These are phyloP conservation scores for Trichopoda pennipes DNA, from an alignment of 2,888 invertebrate species.

Conservation along the genomic window DNA sequence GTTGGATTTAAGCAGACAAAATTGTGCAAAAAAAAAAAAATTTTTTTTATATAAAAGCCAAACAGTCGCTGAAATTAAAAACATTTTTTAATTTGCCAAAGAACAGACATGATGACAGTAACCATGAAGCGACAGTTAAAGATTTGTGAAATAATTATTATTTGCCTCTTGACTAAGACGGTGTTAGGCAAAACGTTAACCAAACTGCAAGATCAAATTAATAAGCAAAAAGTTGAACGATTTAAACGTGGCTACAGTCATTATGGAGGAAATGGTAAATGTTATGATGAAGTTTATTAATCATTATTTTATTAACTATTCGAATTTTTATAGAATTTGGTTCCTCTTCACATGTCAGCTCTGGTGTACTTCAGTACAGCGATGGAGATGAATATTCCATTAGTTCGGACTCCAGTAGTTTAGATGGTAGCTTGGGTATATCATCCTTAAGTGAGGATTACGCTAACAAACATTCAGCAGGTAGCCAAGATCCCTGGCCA, in stretches of 20 bases:
- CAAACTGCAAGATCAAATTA: background rate
- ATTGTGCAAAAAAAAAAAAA: constrained; percentile 6
- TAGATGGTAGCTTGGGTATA: constrained; percentile 16
- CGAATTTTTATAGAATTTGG: constrained; percentile 69
- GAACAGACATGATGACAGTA: constrained; percentile 7
- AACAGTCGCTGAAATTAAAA: background rate
- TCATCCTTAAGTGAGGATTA: background rate
- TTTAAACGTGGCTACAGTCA: constrained; percentile 58
- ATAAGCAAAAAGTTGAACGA: constrained; percentile 9
- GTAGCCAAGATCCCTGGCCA: constrained; percentile 51
- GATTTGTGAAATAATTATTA: constrained; percentile 31
- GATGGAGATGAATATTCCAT: constrained; percentile 50
- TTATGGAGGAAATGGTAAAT: constrained; percentile 70
- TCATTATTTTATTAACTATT: background rate
- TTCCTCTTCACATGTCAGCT: constrained; percentile 73
- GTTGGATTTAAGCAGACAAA: constrained; percentile 32
- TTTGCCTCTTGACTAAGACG: constrained; percentile 5
- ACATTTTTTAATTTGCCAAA: constrained; percentile 19
- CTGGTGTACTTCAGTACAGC: constrained; percentile 72
- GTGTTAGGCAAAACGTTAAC: constrained; percentile 19
- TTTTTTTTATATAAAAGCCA: constrained; percentile 56
- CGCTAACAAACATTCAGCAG: constrained; percentile 1
- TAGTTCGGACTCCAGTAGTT: background rate
- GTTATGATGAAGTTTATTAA: background rate
- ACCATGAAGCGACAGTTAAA: constrained; percentile 4